Conservation (phyloP, 2,113 vertebrate genomes). For the Platysternon megacephalum region DNA sequence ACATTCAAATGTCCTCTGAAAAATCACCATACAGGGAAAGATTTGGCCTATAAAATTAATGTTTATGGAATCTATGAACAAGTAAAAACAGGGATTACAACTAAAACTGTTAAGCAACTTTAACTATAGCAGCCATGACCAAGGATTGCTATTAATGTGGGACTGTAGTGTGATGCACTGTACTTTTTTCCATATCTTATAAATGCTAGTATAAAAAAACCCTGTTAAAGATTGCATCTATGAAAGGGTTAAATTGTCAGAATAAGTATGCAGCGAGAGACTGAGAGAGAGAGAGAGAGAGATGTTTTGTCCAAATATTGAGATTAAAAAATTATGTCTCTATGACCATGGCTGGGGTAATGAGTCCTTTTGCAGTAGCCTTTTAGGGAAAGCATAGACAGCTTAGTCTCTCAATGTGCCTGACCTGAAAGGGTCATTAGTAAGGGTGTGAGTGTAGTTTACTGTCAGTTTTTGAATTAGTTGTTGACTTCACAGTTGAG, state of each 20-base stretch:
- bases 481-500: not conserved
- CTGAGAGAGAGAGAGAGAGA: not conserved
- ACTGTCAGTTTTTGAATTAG: not conserved
- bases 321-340: not conserved
- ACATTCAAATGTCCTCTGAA: slow-evolving; percentile 61
- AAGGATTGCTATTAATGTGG: slow-evolving; percentile 58
- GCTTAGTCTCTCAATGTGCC: not conserved
- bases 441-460: not conserved
- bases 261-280: slow-evolving; percentile 41
- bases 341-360: not conserved
- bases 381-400: not conserved
- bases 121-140: slow-evolving; percentile 57
- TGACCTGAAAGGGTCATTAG: not conserved
- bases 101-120: slow-evolving; percentile 66
- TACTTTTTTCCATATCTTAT: slow-evolving; percentile 36
- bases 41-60: slow-evolving; percentile 68
- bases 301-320: slow-evolving; percentile 11
- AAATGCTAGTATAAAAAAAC: slow-evolving; percentile 63
- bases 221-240: slow-evolving; percentile 46
- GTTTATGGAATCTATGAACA: slow-evolving; percentile 42
- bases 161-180: slow-evolving; percentile 30
- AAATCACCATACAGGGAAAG: slow-evolving; percentile 57
- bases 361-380: not conserved
- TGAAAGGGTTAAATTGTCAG: slow-evolving; percentile 18
- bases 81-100: slow-evolving; percentile 65